These are phyloP conservation scores for Trissolcus basalis DNA, from an alignment of 1,140 invertebrate genomes.

Conservation along the genomic window DNA sequence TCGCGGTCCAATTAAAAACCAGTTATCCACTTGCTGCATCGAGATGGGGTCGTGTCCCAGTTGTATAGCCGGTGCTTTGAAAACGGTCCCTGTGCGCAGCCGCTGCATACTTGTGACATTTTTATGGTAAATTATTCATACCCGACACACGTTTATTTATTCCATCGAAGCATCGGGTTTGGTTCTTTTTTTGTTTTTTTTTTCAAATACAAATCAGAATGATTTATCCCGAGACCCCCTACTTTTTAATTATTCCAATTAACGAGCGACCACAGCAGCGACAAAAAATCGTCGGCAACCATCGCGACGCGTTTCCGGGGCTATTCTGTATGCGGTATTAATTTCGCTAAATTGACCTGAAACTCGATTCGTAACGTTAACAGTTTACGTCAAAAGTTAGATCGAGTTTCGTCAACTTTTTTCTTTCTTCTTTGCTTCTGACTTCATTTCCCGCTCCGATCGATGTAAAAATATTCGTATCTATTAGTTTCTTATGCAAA, in stretches of 20 bases:
- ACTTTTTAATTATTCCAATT: not conserved
- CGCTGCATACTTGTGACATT: constrained; percentile 1
- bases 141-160: not conserved
- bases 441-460: not conserved
- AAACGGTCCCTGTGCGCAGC: constrained; percentile 9
- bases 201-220: not conserved
- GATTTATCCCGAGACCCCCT: not conserved
- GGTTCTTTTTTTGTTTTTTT: not conserved
- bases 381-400: constrained; percentile 10
- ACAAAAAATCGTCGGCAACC: not conserved
- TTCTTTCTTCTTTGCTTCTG: not conserved
- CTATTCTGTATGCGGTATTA: constrained; percentile 11
- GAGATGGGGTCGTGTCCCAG: constrained; percentile 11
- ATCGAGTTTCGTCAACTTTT: constrained; percentile 13
- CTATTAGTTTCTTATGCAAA: constrained; percentile 27
- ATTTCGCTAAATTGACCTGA: constrained; percentile 6
- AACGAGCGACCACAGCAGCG: not conserved
- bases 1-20: constrained; percentile 41
- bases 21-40: constrained; percentile 27
- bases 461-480: constrained; percentile 22
- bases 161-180: not conserved
- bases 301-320: constrained; percentile 2
- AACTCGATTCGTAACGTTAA: constrained; percentile 14
- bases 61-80: constrained; percentile 19
- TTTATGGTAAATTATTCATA: no score